Conservation (phyloP, 2,113 vertebrate species). For the Procavia capensis region DNA sequence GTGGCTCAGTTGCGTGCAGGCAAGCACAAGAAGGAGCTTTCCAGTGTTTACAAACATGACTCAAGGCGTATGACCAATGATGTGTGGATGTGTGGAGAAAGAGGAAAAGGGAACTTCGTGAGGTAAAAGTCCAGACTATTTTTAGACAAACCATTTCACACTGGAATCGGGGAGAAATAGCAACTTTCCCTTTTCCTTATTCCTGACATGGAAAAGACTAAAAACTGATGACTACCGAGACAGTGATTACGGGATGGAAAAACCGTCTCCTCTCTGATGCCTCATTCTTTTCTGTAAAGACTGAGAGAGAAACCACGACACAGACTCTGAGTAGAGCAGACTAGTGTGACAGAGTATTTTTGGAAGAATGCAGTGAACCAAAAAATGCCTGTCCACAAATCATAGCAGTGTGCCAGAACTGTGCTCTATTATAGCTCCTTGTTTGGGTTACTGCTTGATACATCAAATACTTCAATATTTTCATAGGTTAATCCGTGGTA, state of each 20-base stretch:
- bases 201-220: constrained; percentile 75
- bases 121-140: constrained; percentile 68
- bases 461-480: not conserved
- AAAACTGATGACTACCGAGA: constrained; percentile 56
- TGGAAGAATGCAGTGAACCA: not conserved
- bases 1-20: not conserved
- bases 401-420: not conserved
- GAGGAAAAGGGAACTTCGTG: constrained; percentile 4
- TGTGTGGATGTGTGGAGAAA: constrained; percentile 61
- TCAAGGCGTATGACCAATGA: constrained; percentile 77
- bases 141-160: constrained; percentile 56
- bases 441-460: not conserved
- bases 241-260: constrained; percentile 55
- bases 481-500: not conserved
- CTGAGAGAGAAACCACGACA: constrained; percentile 41
- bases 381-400: not conserved
- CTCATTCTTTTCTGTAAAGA: not conserved
- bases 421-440: too few relatives aligned
- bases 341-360: not conserved
- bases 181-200: constrained; percentile 77
- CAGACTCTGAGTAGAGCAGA: not conserved
- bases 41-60: constrained; percentile 84
- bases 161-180: constrained; percentile 62
- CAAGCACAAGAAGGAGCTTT: not conserved
- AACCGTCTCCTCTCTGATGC: not conserved